phyloP scores from a whole-genome alignment of 2,888 invertebrate species.

The Phortica okadai region DNA sequence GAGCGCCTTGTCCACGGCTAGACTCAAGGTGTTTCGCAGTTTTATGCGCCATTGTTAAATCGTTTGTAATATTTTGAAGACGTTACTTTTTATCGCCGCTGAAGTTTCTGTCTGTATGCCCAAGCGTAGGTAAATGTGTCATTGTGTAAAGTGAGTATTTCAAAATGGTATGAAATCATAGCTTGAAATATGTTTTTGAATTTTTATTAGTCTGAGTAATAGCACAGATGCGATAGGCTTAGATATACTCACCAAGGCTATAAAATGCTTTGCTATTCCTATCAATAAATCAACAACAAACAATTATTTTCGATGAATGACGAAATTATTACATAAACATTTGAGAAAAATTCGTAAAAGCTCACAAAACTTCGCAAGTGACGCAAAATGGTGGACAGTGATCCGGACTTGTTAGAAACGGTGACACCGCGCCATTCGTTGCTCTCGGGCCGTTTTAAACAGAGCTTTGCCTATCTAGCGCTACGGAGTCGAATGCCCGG shows the following conservation, averaged over 20 bases:
- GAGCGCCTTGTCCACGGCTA: conserved; percentile 13
- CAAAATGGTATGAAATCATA: conserved; percentile 23
- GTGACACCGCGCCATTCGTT: conserved; percentile 80
- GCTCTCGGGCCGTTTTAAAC: conserved; percentile 80
- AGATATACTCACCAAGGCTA: neutral
- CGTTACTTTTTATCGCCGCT: conserved; percentile 48
- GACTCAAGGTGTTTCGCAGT: conserved; percentile 57
- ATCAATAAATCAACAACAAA: neutral
- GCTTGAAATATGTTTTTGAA: neutral
- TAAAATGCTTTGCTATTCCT: neutral
- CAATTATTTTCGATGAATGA: neutral
- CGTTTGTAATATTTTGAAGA: conserved; percentile 34
- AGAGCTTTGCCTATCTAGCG: conserved; percentile 90
- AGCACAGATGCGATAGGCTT: conserved; percentile 16
- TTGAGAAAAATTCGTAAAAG: neutral
- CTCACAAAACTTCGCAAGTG: neutral
- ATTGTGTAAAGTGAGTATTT: conserved; percentile 34
- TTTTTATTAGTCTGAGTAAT: conserved; percentile 57
- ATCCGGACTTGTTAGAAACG: conserved; percentile 69
- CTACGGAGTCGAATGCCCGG: conserved; percentile 91
- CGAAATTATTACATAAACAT: neutral
- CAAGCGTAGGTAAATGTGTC: conserved; percentile 40
- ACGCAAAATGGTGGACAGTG: neutral
- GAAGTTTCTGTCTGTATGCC: neutral
- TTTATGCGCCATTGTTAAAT: conserved; percentile 43